Evolutionary conservation across 1,140 invertebrate species (phyloP).

Genomic region (Sycobia sp.): DNA sequence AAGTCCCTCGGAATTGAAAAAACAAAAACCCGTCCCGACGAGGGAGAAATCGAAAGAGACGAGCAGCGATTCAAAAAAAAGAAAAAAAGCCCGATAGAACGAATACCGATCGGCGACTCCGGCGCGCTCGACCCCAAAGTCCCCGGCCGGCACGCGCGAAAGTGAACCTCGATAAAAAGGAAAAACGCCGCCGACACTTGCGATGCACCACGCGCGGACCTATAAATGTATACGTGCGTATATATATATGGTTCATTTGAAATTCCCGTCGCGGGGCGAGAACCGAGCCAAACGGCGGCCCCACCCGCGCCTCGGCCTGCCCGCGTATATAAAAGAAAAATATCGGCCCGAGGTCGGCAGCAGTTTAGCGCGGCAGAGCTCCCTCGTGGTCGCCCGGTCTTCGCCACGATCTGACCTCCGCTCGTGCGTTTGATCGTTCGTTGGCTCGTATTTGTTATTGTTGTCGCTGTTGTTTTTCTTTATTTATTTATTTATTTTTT

Average conservation of each 20-base stretch:
- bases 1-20: not conserved
- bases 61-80: no score
- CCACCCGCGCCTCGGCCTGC: slow-evolving; percentile 32
- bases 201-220: slow-evolving; percentile 47
- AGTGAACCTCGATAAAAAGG: slow-evolving; percentile 55
- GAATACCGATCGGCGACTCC: no score
- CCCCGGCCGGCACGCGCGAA: slow-evolving; percentile 44
- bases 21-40: not conserved
- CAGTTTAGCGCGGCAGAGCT: no score
- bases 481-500: no score
- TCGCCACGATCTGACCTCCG: no score
- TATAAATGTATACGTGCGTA: no score
- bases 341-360: slow-evolving; percentile 44
- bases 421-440: no score
- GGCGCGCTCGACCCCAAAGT: no score
- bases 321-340: slow-evolving; percentile 57
- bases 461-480: no score
- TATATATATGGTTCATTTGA: slow-evolving; percentile 47
- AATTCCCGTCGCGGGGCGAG: slow-evolving; percentile 49
- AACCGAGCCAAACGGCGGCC: slow-evolving; percentile 57
- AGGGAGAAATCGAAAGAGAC: not conserved
- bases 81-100: no score
- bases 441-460: no score
- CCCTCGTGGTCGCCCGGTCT: no score
- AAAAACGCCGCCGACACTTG: slow-evolving; percentile 47